Evolutionary conservation across 2,888 invertebrate genomes (phyloP).

Genomic region (Lithodes maja): DNA sequence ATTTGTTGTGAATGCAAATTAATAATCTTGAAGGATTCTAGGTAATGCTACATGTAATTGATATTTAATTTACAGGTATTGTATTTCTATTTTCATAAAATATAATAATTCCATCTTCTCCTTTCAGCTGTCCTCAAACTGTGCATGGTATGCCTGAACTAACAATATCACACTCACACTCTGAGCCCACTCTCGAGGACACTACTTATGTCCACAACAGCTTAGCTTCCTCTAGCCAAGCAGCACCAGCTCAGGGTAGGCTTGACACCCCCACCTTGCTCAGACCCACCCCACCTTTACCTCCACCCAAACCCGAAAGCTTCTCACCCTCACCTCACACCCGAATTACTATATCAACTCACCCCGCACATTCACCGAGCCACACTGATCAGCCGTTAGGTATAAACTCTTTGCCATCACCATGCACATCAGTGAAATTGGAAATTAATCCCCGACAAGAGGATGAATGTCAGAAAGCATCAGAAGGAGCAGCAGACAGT

Average conservation of each 20-base stretch:
- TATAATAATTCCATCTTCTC: conserved; percentile 34
- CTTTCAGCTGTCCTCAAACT: conserved; percentile 40
- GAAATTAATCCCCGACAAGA: no score
- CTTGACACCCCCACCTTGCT: not conserved
- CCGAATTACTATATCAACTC: not conserved
- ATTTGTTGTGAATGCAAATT: no score
- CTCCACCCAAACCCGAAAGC: not conserved
- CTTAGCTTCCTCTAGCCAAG: conserved; percentile 30
- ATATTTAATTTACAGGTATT: not conserved
- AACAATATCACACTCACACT: conserved; percentile 27
- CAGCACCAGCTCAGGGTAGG: conserved; percentile 21
- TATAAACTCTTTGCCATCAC: not conserved
- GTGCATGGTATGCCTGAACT: conserved; percentile 54
- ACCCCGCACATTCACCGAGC: not conserved
- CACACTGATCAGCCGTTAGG: not conserved
- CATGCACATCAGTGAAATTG: not conserved
- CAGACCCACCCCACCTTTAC: not conserved
- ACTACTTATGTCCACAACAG: conserved; percentile 7
- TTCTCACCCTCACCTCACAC: not conserved
- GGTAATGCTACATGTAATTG: not conserved
- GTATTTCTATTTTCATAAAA: conserved; percentile 4
- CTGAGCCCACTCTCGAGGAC: conserved; percentile 3
- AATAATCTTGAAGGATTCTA: not conserved
- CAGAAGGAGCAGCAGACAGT: not conserved
- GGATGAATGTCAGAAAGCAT: no score